Evolutionary conservation across 2,888 invertebrate genomes (phyloP).

Genomic region (Eutolmus rufibarbis): DNA sequence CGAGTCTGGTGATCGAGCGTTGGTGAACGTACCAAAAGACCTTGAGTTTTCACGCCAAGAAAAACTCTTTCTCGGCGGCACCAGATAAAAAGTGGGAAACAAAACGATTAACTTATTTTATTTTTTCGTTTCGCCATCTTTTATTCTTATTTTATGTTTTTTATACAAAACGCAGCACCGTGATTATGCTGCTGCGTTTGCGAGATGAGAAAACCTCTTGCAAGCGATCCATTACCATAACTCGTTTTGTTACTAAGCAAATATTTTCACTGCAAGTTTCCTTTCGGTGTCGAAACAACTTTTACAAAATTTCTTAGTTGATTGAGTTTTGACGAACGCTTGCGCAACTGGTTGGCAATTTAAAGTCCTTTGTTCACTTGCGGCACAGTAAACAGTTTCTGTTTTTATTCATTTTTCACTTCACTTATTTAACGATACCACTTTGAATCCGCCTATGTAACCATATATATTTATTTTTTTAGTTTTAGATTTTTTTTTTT

Average conservation of each 20-base stretch:
- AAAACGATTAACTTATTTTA: background rate
- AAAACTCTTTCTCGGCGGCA: background rate
- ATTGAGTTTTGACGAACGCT: background rate
- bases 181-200: background rate
- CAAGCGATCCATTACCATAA: constrained; percentile 7
- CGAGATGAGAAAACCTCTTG: constrained; percentile 2
- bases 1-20: background rate
- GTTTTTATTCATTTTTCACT: background rate
- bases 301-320: constrained; percentile 27
- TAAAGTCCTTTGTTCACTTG: constrained; percentile 25
- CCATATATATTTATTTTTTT: background rate
- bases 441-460: background rate
- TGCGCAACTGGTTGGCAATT: background rate
- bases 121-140: background rate
- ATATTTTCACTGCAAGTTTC: constrained; percentile 31
- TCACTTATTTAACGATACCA: background rate
- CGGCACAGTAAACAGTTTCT: background rate
- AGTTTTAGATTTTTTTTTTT: background rate
- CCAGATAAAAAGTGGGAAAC: background rate
- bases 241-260: constrained; percentile 31
- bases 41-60: constrained; percentile 19
- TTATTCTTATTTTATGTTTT: background rate
- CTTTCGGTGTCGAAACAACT: constrained; percentile 31
- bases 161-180: background rate
- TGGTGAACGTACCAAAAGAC: background rate